These are phyloP conservation scores for Characodon lateralis DNA, from an alignment of 2,797 vertebrate species.

Conservation along the genomic window DNA sequence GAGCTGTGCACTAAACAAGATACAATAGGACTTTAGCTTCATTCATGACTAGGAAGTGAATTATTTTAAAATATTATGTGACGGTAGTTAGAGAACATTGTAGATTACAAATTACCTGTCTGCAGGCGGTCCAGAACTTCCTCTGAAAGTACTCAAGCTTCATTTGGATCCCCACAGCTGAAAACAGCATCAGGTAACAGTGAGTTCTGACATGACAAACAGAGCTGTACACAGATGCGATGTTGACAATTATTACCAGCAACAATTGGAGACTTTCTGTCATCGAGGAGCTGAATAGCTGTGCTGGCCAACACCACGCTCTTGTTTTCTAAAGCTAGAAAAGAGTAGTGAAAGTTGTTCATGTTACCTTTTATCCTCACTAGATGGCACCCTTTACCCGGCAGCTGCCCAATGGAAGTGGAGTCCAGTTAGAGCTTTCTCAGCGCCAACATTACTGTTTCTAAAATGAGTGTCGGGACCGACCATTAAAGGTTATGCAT, in stretches of 20 bases:
- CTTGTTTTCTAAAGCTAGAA: conserved; percentile 89
- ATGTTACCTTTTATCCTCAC: conserved; percentile 42
- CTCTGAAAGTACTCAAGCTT: conserved; percentile 98
- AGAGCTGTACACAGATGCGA: not conserved
- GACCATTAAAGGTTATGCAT: conserved; percentile 46
- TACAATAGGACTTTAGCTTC: conserved; percentile 16
- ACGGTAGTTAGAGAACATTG: not conserved
- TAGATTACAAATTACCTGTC: conserved; percentile 90
- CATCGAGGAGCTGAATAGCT: conserved; percentile 94
- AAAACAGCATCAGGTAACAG: conserved; percentile 6
- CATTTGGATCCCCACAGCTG: conserved; percentile 99
- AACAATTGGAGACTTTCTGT: conserved; percentile 94
- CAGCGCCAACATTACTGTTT: conserved; percentile 33
- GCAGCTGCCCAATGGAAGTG: conserved; percentile 11
- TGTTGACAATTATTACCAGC: conserved; percentile 83
- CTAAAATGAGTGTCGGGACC: conserved; percentile 35
- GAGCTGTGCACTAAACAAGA: conserved; percentile 88
- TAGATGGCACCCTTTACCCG: conserved; percentile 63
- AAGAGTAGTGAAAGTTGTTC: conserved; percentile 18
- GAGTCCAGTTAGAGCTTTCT: conserved; percentile 37
- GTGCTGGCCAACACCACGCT: conserved; percentile 97
- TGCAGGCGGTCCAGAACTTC: conserved; percentile 98
- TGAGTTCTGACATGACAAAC: not conserved
- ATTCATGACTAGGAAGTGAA: not conserved
- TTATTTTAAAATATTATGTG: not conserved